A percentile compares a stretch with the other conserved stretches of the same genome.
phyloP scores from a whole-genome alignment of 2,113 vertebrate species.

The Anguilla rostrata region DNA sequence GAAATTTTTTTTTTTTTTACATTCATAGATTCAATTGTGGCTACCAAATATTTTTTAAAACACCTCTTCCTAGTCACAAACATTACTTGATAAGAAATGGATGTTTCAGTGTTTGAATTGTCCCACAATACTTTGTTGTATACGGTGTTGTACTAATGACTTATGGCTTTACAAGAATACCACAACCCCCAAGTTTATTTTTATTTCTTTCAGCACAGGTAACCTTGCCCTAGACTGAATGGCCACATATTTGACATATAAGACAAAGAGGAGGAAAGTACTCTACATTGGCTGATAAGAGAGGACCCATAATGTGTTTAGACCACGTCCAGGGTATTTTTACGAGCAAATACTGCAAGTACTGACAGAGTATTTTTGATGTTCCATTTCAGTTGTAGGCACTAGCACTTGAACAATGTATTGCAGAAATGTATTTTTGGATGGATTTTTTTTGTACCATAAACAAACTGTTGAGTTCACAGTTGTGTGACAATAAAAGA shows the following conservation, averaged over 20 bases:
- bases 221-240: background rate
- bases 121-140: too few species aligned
- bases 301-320: background rate
- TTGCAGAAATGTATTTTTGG: background rate
- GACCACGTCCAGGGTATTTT: background rate
- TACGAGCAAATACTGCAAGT: background rate
- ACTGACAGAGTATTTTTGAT: background rate
- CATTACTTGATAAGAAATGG: too few species aligned
- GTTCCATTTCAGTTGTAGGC: background rate
- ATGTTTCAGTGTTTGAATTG: too few species aligned
- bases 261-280: background rate
- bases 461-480: background rate
- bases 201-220: background rate
- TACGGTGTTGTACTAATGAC: background rate
- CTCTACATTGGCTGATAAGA: background rate
- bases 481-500: background rate
- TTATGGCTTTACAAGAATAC: background rate
- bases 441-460: background rate
- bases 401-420: background rate
- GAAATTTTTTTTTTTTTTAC: background rate
- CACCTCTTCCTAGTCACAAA: too few species aligned
- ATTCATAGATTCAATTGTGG: too few species aligned
- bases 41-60: too few species aligned
- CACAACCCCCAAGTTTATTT: background rate
- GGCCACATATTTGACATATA: background rate